Evolutionary conservation across 92 coral and sea anemone genomes (phyloP).

Genomic region (Virgularia gustaviana): DNA sequence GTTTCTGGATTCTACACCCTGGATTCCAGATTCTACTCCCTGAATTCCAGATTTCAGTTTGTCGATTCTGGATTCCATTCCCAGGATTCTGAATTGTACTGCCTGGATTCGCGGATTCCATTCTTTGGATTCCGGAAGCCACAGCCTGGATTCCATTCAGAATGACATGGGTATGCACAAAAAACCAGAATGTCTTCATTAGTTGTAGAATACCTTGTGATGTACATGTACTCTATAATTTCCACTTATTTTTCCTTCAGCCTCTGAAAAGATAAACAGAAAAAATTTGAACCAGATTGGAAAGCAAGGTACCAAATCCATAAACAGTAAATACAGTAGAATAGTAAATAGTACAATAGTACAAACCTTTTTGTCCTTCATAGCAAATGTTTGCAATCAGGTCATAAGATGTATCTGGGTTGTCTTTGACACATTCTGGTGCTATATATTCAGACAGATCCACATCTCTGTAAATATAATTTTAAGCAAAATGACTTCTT

Average conservation of each 20-base stretch:
- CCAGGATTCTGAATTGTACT: too few species aligned
- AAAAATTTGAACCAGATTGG: too few species aligned
- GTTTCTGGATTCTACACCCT: too few species aligned
- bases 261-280: slow-evolving; percentile 17
- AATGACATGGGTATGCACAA: not conserved
- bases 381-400: slow-evolving; percentile 94
- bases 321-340: not conserved
- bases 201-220: slow-evolving; percentile 62
- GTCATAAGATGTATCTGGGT: slow-evolving; percentile 87
- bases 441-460: slow-evolving; percentile 92
- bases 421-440: slow-evolving; percentile 71
- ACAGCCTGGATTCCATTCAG: not conserved
- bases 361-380: slow-evolving; percentile 86
- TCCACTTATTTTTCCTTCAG: slow-evolving; percentile 50
- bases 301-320: too few species aligned
- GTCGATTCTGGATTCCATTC: too few species aligned
- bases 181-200: not conserved
- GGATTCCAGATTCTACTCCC: too few species aligned
- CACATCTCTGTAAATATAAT: slow-evolving; percentile 69
- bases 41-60: too few species aligned
- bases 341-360: not conserved
- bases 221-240: slow-evolving; percentile 82
- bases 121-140: not conserved
- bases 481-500: too few species aligned
- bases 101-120: not conserved